phyloP scores from a whole-genome alignment of 2,888 invertebrate species.

The Calameuta pallipes region DNA sequence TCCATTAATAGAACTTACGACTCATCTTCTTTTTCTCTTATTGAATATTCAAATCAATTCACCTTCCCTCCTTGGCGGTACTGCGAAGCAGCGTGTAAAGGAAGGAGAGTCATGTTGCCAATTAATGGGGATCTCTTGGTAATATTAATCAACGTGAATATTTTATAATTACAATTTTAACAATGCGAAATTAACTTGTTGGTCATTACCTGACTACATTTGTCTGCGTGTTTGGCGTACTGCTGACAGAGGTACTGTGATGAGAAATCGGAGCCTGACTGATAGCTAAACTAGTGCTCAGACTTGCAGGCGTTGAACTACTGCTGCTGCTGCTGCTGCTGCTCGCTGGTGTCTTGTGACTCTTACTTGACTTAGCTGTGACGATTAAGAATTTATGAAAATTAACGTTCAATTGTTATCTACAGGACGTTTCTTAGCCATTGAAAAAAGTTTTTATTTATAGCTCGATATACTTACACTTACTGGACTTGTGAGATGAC shows the following conservation, averaged over 20 bases:
- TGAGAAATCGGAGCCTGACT: constrained; percentile 40
- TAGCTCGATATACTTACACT: constrained; percentile 51
- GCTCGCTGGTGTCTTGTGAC: constrained; percentile 60
- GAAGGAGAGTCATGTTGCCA: constrained; percentile 2
- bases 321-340: constrained; percentile 42
- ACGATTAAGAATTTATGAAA: neutral
- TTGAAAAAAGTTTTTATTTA: neutral
- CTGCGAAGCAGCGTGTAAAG: constrained; percentile 47
- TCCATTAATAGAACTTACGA: neutral
- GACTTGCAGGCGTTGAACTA: constrained; percentile 35
- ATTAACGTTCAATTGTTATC: neutral
- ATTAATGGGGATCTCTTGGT: neutral
- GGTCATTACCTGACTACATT: constrained; percentile 60
- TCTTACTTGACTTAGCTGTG: constrained; percentile 63
- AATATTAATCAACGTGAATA: neutral
- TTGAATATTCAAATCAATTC: constrained; percentile 33
- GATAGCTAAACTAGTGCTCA: constrained; percentile 48
- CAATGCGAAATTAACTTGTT: neutral
- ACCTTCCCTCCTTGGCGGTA: constrained; percentile 63
- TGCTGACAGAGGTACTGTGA: constrained; percentile 41
- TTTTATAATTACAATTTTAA: neutral
- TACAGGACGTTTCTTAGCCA: neutral
- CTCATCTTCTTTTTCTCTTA: neutral
- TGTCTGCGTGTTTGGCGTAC: constrained; percentile 59
- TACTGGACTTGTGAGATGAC: constrained; percentile 64